Percentiles rank a stretch among this genome's conserved stretches.
These are phyloP conservation scores for Penelope pileata DNA, from an alignment of 2,113 vertebrate species.

Conservation along the genomic window DNA sequence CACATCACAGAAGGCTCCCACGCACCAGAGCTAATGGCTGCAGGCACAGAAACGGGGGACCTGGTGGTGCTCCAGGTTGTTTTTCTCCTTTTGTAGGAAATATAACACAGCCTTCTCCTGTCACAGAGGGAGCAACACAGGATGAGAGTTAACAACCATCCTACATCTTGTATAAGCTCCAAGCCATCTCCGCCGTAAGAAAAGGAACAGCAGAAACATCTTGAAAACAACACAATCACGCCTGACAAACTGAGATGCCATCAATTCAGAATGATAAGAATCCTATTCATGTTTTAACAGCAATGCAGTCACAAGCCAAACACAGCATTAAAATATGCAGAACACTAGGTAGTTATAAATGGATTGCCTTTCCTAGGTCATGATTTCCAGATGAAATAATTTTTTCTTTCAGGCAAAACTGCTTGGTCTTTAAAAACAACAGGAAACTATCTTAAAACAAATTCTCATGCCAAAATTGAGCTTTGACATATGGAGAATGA, in stretches of 20 bases:
- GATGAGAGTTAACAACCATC: background rate
- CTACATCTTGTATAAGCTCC: background rate
- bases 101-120: background rate
- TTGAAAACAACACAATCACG: background rate
- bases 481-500: background rate
- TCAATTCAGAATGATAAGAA: background rate
- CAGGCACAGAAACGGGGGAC: background rate
- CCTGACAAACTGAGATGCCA: accelerated
- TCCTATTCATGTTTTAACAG: background rate
- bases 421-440: background rate
- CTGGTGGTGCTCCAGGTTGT: background rate
- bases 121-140: background rate
- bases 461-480: background rate
- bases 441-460: constrained; percentile 12
- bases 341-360: constrained; percentile 4
- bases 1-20: background rate
- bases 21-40: accelerated
- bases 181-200: accelerated
- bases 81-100: background rate
- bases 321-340: background rate
- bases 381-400: constrained; percentile 48
- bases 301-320: background rate
- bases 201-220: background rate
- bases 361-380: background rate
- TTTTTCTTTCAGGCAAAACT: constrained; percentile 12